A percentile compares a stretch with the other conserved stretches of the same genome.
Conservation (phyloP, 2,113 vertebrate genomes). For the Cyprinodon tularosa region DNA sequence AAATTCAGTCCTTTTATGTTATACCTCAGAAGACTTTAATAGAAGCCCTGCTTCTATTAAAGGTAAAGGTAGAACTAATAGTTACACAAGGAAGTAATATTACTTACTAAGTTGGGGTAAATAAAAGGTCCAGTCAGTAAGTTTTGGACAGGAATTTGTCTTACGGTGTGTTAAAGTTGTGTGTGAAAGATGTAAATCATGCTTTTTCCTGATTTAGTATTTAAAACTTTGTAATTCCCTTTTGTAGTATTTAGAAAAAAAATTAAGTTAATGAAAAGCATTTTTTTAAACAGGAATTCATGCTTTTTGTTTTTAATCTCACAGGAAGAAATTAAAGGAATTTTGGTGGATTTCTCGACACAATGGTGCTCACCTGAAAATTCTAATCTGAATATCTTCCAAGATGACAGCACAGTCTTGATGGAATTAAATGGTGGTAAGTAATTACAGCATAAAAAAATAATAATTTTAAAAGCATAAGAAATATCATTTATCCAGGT, state of each 20-base stretch:
- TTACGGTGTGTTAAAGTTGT: slow-evolving; percentile 14
- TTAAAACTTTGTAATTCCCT: background rate
- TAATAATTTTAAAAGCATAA: background rate
- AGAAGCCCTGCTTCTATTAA: slow-evolving; percentile 61
- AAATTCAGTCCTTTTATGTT: no score
- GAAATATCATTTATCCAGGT: background rate
- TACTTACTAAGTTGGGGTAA: slow-evolving; percentile 53
- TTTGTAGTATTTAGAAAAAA: background rate
- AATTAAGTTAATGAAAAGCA: background rate
- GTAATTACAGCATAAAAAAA: background rate
- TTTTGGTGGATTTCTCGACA: background rate
- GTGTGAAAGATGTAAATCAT: background rate
- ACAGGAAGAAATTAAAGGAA: slow-evolving; percentile 36
- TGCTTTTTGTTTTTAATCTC: slow-evolving; percentile 1
- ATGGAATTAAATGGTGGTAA: slow-evolving; percentile 45
- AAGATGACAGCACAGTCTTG: slow-evolving; percentile 7
- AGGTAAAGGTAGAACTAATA: slow-evolving; percentile 34
- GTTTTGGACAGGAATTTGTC: slow-evolving; percentile 34
- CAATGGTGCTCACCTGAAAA: slow-evolving; percentile 12
- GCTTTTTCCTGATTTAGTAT: background rate
- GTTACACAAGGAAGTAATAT: slow-evolving; percentile 69
- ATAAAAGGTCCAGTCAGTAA: slow-evolving; percentile 55
- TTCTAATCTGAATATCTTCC: slow-evolving; percentile 61
- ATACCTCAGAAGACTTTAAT: no score
- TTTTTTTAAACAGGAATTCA: background rate